Percentiles rank a stretch among this genome's conserved stretches.
Evolutionary conservation across 2,113 vertebrate species (phyloP).

Genomic region (Brachyhypopomus occidentalis): DNA sequence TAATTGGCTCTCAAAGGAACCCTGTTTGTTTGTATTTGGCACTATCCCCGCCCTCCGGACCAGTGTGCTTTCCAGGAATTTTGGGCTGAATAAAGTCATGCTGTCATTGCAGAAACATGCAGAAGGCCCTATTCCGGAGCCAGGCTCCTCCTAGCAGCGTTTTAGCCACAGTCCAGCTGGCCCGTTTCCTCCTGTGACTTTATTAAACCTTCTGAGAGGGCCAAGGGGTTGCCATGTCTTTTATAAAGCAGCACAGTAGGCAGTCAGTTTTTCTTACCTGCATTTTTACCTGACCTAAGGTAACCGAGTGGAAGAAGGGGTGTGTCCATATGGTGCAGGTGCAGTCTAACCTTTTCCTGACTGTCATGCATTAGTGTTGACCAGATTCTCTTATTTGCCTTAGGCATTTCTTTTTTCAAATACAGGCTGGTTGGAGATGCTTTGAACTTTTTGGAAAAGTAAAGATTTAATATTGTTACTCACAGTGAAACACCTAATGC

Average conservation of each 20-base stretch:
- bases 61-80: conserved; percentile 81
- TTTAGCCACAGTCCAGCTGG: conserved; percentile 28
- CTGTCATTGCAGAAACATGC: conserved; percentile 70
- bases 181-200: background rate
- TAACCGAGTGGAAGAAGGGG: background rate
- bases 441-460: background rate
- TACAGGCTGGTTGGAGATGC: background rate
- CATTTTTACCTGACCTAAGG: background rate
- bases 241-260: background rate
- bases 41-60: conserved; percentile 19
- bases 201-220: conserved; percentile 19
- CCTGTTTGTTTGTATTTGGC: conserved; percentile 53
- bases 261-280: background rate
- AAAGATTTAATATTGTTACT: too few relatives aligned
- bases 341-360: background rate
- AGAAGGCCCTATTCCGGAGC: background rate
- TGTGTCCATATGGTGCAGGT: background rate
- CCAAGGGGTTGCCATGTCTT: background rate
- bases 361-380: background rate
- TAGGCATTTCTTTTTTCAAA: background rate
- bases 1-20: conserved; percentile 41
- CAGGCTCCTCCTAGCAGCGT: background rate
- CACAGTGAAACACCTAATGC: too few relatives aligned
- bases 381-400: background rate
- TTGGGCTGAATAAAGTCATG: conserved; percentile 69